phyloP scores from a whole-genome alignment of 2,113 vertebrate genomes.

The Carollia perspicillata region DNA sequence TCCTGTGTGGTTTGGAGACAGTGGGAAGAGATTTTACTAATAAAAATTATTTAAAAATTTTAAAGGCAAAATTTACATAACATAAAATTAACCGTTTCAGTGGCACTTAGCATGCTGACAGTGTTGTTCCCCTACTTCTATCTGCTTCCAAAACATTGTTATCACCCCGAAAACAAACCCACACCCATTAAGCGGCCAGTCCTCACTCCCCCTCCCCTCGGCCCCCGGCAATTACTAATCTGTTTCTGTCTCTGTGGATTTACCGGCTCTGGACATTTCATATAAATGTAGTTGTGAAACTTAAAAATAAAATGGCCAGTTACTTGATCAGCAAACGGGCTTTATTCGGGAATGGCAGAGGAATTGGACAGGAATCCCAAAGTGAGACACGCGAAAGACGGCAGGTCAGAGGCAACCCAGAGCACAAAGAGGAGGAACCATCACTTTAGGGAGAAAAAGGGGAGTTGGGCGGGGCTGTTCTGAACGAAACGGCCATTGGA shows the following conservation, averaged over 20 bases:
- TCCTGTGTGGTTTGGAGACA: neutral
- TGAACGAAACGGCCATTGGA: neutral
- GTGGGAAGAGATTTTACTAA: neutral
- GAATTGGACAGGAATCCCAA: neutral
- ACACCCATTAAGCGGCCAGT: neutral
- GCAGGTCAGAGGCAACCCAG: neutral
- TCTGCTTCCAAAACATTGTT: neutral
- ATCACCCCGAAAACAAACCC: neutral
- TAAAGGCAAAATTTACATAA: neutral
- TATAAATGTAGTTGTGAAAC: neutral
- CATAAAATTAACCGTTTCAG: neutral
- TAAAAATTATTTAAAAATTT: neutral
- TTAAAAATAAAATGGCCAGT: neutral
- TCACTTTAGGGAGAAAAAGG: neutral
- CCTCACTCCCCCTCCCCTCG: accelerated
- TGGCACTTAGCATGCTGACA: neutral
- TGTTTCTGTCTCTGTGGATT: neutral
- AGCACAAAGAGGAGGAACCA: neutral
- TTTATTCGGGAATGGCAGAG: neutral
- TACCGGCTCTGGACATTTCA: neutral
- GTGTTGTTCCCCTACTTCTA: neutral
- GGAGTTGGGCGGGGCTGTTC: neutral
- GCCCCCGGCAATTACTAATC: no score
- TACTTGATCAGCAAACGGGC: neutral
- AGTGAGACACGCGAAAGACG: neutral